Conservation (phyloP, 2,113 vertebrate species). For the Crotalus tigris region DNA sequence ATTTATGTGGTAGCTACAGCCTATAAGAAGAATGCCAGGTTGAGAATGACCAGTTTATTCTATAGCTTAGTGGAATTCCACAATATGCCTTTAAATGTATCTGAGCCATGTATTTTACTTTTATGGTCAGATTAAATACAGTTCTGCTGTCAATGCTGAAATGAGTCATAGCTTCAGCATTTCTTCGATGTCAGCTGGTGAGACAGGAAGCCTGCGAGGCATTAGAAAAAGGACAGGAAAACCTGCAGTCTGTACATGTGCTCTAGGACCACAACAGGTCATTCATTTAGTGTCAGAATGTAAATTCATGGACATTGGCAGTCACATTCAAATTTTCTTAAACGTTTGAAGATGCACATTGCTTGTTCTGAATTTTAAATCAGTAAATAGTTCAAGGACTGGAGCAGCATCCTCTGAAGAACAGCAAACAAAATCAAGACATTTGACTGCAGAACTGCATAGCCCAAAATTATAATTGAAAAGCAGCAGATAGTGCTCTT, state of each 20-base stretch:
- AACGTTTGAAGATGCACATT: constrained; percentile 25
- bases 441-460: not conserved
- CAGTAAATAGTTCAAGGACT: not conserved
- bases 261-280: constrained; percentile 69
- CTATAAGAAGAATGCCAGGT: not conserved
- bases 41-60: not conserved
- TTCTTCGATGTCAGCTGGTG: constrained; percentile 71
- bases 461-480: not conserved
- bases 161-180: constrained; percentile 72
- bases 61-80: not conserved
- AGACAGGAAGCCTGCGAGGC: constrained; percentile 71
- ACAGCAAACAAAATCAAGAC: not conserved
- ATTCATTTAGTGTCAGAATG: constrained; percentile 64
- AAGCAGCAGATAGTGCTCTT: not conserved
- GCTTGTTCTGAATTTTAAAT: not conserved
- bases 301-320: not conserved
- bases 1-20: not conserved
- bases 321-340: constrained; percentile 24
- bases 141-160: constrained; percentile 61
- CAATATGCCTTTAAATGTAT: not conserved
- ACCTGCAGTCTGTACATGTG: constrained; percentile 64
- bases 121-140: constrained; percentile 43
- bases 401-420: not conserved
- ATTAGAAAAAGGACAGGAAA: constrained; percentile 70
- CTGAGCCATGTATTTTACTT: constrained; percentile 37